phyloP scores from a whole-genome alignment of 1,140 invertebrate genomes.

The Drosophila lowei region DNA sequence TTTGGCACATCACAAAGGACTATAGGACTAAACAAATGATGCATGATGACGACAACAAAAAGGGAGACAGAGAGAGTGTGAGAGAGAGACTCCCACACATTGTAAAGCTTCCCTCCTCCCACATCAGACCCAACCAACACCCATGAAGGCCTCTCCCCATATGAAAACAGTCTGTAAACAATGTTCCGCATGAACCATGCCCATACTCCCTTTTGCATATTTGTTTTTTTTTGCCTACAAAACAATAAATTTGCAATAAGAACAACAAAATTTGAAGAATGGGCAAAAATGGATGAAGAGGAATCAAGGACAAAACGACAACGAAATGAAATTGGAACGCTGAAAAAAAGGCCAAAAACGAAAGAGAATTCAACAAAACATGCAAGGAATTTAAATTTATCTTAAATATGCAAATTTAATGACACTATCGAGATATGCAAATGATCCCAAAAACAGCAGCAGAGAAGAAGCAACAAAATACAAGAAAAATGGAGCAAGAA shows the following conservation, averaged over 20 bases:
- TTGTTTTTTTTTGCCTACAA: conserved; percentile 25
- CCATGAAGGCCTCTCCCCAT: background rate
- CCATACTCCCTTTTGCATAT: background rate
- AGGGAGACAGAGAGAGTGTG: conserved; percentile 12
- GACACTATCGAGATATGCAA: conserved; percentile 76
- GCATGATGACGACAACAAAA: conserved; percentile 63
- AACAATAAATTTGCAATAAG: conserved; percentile 55
- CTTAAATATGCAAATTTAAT: conserved; percentile 75
- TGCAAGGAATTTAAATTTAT: conserved; percentile 75
- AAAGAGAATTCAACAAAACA: conserved; percentile 44
- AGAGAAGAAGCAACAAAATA: conserved; percentile 29
- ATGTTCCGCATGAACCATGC: conserved; percentile 20
- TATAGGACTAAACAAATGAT: conserved; percentile 75
- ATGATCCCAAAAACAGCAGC: conserved; percentile 24
- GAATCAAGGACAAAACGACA: conserved; percentile 23
- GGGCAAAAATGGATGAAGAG: conserved; percentile 29
- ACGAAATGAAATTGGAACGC: conserved; percentile 41
- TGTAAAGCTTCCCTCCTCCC: conserved; percentile 19
- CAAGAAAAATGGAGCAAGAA: conserved; percentile 40
- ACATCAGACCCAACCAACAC: conserved; percentile 9
- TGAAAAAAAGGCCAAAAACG: conserved; percentile 10
- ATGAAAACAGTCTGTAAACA: conserved; percentile 53
- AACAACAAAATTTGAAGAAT: conserved; percentile 62
- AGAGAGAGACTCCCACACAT: conserved; percentile 40
- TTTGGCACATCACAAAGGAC: conserved; percentile 72